These are phyloP conservation scores for Cyanoderma ruficeps DNA, from an alignment of 2,113 vertebrate species.

Conservation along the genomic window DNA sequence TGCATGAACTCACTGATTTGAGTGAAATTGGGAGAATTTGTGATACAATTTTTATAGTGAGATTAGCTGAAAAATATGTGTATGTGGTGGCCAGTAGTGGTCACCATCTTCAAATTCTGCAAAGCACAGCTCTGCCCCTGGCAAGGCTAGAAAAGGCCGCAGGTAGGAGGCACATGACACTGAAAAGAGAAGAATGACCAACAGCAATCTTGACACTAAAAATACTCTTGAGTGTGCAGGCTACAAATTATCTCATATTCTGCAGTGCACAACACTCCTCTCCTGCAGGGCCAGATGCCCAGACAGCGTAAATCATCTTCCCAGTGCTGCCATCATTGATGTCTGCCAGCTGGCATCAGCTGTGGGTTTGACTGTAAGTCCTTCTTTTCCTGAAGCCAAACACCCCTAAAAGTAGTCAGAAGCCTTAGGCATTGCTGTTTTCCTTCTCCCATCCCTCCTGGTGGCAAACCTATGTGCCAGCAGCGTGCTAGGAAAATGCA, in stretches of 20 bases:
- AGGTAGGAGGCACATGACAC: fast-evolving
- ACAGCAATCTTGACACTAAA: neutral
- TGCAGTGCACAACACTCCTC: neutral
- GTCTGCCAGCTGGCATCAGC: neutral
- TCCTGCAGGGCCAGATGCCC: neutral
- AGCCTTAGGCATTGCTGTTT: neutral
- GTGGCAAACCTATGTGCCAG: neutral
- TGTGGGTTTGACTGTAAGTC: neutral
- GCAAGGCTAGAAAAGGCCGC: neutral
- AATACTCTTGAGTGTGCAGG: fast-evolving
- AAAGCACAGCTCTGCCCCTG: neutral
- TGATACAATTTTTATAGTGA: neutral
- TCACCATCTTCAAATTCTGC: neutral
- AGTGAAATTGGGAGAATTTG: neutral
- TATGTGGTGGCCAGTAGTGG: neutral
- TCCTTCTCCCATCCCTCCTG: neutral
- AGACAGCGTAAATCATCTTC: neutral
- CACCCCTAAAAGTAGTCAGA: neutral
- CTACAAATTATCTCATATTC: neutral
- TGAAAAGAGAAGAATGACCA: neutral
- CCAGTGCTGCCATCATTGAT: fast-evolving
- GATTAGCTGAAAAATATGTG: neutral
- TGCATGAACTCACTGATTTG: neutral
- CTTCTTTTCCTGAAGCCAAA: neutral
- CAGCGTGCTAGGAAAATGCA: neutral